These are phyloP conservation scores for Pangasius mekongensis DNA, from an alignment of 2,797 vertebrate species.

Conservation along the genomic window DNA sequence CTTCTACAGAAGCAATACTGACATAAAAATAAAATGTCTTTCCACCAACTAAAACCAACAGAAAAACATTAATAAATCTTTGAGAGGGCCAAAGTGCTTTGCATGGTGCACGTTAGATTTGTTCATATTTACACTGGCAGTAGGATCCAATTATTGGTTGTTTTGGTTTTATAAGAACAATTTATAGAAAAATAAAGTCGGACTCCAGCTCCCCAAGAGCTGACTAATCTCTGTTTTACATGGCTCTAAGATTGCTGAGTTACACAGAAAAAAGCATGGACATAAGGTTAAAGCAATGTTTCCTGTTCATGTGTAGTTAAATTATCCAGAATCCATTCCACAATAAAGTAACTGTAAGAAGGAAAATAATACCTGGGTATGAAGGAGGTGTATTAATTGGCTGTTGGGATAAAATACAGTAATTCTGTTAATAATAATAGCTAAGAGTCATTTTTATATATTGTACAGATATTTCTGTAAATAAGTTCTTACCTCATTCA, in stretches of 20 bases:
- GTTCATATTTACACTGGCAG: slow-evolving; percentile 70
- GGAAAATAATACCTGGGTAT: slow-evolving; percentile 70
- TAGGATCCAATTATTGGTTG: slow-evolving; percentile 38
- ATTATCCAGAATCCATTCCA: slow-evolving; percentile 25
- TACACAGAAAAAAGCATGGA: slow-evolving; percentile 17
- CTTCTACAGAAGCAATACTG: not conserved
- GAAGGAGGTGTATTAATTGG: slow-evolving; percentile 68
- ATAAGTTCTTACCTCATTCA: slow-evolving; percentile 19
- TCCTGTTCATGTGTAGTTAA: slow-evolving; percentile 23
- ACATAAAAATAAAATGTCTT: slow-evolving; percentile 53
- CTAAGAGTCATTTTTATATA: not conserved
- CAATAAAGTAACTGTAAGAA: slow-evolving; percentile 60
- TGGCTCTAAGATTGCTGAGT: slow-evolving; percentile 35
- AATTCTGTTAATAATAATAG: slow-evolving; percentile 13
- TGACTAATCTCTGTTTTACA: slow-evolving; percentile 48
- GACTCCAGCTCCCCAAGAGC: slow-evolving; percentile 49
- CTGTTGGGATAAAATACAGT: slow-evolving; percentile 65
- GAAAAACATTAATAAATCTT: slow-evolving; percentile 63
- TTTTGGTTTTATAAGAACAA: slow-evolving; percentile 49
- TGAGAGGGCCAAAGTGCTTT: slow-evolving; percentile 9
- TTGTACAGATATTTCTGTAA: not conserved
- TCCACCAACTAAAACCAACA: slow-evolving; percentile 61
- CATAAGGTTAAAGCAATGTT: slow-evolving; percentile 22
- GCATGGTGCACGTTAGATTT: slow-evolving; percentile 50
- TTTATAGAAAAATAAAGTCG: slow-evolving; percentile 60